Percentiles rank a stretch among this genome's conserved stretches.
These are phyloP conservation scores for Crocuta crocuta DNA, from an alignment of 2,113 vertebrate species.

Conservation along the genomic window DNA sequence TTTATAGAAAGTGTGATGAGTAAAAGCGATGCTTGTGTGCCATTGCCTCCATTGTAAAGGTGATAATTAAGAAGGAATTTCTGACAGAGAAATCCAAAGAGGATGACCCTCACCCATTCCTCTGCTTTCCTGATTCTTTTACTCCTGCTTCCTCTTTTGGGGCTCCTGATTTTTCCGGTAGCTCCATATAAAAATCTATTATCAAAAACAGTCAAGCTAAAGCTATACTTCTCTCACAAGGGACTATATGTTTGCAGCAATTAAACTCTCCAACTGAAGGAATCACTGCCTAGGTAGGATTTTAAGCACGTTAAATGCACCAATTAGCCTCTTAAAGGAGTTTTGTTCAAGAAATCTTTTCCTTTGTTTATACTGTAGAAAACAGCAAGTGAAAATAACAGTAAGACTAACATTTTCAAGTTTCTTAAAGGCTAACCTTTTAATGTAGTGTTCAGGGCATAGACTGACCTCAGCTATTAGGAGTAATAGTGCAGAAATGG, in stretches of 20 bases:
- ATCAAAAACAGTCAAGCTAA: conserved; percentile 53
- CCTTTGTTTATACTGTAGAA: background rate
- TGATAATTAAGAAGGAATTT: background rate
- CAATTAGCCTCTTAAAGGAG: conserved; percentile 42
- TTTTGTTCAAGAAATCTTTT: background rate
- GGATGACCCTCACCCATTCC: background rate
- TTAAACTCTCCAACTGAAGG: conserved; percentile 12
- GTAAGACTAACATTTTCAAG: background rate
- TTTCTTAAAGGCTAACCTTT: conserved; percentile 38
- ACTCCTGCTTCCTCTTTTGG: background rate
- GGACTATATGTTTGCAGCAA: conserved; percentile 32
- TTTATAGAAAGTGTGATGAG: background rate
- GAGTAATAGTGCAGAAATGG: conserved; percentile 48
- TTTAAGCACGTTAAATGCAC: conserved; percentile 49
- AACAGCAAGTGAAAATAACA: conserved; percentile 20
- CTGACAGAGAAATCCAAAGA: background rate
- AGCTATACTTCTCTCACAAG: background rate
- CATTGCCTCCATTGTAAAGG: background rate
- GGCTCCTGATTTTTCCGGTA: background rate
- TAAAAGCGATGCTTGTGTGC: background rate
- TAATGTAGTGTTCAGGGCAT: background rate
- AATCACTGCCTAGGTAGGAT: background rate
- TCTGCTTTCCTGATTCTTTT: background rate
- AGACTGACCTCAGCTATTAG: conserved; percentile 45
- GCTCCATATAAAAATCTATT: conserved; percentile 10